Base-by-base conservation (phyloP, 2,888 invertebrate genomes). In the Chromoteleia sp. region DNA sequence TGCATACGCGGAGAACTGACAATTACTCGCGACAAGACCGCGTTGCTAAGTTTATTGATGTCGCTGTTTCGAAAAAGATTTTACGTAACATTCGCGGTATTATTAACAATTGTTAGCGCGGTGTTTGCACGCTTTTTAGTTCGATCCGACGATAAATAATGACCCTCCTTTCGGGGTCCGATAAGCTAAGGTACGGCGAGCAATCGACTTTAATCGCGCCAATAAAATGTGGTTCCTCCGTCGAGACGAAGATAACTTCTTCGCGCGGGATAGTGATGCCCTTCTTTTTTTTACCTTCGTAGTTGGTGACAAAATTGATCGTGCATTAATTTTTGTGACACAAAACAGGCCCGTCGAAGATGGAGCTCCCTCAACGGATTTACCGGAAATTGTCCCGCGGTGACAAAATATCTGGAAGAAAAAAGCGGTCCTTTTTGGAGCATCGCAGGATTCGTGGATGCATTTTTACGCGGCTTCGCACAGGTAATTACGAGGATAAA, bases 381-480 rank as follows among this genome's bases (percentile, higher is more conserved):
- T 39, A 87, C 88, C 56, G 92, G 92, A n/a, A 88, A 92, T 59
- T 92, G 90, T 59, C 65, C 84, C 2, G 67, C 87, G 5, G 63
- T 89, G 65, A 86, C 86, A 45, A 85, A 89, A 5, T 87, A 85
- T 19, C 79, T 91, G 7, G 81, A 85, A 1, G 82, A 84, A 21
- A 91, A 89, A 50, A 81, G 83, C 10, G 84, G 84, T 2, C 74
- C 84, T 0, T 41, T 84, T 15, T 91, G 91, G 90, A 79, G 84
- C 5, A 39, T 88, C n/a, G 74, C 90, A 1, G 89, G 88, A 70
- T 88, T 90, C 56, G 25, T 90, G 2, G 91, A 92, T 30, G 86
- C 89, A 39, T 83, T 92, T n/a, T 73, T 92, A 14, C 85, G 92
- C 15, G 92, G 92, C 30, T 90, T 90, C 63, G 88, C 91, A 19